Evolutionary conservation across 2,888 invertebrate genomes (phyloP).

Genomic region (Noctua pronuba): DNA sequence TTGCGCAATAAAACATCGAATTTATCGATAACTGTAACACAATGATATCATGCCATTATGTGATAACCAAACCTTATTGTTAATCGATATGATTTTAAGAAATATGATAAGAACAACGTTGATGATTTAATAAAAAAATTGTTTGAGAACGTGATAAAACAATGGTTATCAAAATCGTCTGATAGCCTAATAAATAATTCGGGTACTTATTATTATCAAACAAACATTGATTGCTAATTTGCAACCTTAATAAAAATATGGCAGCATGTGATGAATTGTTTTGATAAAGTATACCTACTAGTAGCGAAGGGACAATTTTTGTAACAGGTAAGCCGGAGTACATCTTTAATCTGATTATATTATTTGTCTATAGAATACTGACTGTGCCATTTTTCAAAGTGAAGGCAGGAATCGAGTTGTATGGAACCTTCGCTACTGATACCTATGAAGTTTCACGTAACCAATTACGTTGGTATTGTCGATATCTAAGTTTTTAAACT

Average conservation of each 20-base stretch:
- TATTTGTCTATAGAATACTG: too few relatives aligned
- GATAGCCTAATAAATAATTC: conserved; percentile 18
- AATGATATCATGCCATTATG: conserved; percentile 52
- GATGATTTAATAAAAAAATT: conserved; percentile 1
- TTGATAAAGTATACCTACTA: not conserved
- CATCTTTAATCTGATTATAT: too few relatives aligned
- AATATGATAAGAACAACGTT: conserved; percentile 43
- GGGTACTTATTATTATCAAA: not conserved
- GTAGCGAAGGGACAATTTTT: too few relatives aligned
- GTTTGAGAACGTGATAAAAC: conserved; percentile 29
- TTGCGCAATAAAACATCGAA: conserved; percentile 47
- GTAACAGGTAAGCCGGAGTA: too few relatives aligned
- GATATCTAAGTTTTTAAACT: too few relatives aligned
- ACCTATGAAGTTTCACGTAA: not conserved
- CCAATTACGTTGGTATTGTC: not conserved
- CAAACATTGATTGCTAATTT: not conserved
- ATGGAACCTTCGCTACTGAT: too few relatives aligned
- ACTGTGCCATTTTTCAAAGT: too few relatives aligned
- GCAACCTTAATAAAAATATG: not conserved
- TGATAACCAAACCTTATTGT: conserved; percentile 44
- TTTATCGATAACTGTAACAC: conserved; percentile 51
- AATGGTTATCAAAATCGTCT: conserved; percentile 34
- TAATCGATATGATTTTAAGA: conserved; percentile 50
- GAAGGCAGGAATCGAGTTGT: too few relatives aligned
- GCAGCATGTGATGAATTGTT: not conserved